Base-by-base conservation (phyloP, 92 coral and sea anemone species). In the Palythoa caribaeorum region DNA sequence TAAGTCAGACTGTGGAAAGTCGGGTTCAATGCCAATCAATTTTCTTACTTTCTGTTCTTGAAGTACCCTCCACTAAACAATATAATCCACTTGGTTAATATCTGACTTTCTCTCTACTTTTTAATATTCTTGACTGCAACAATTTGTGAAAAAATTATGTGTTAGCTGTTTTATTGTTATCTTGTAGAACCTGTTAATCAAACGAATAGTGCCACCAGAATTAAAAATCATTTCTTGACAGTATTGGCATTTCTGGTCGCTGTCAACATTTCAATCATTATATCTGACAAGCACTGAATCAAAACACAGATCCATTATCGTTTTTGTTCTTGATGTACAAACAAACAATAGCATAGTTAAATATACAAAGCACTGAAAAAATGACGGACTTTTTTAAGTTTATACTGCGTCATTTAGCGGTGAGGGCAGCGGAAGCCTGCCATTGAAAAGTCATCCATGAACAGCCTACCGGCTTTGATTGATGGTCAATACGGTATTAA, bases 391-490 rank as follows among this genome's bases (percentile, higher is more conserved):
- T 20, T 68, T 70, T 38, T 21, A 35, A 20, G 37, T 70, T 36
- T 54, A 1, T 8, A 48, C 0, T 77, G 68, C 83, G 83, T 77
- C 83, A 53, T 17, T 48, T 66, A 40, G 86, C 60, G 57, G 76
- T 37, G 75, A 68, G 40, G 17, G 44, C 21, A 14, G 11, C 74
- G 86, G 76, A 81, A 63, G 44, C 28, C 11, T 17, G 59, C 44
- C 38, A 16, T 10, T 80, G n/a, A 47, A 19, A 40, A 70, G 6
- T 65, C 59, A 47, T 44, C 28, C 59, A 48, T 47, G n/a, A 52
- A 65, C 73, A 38, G 19, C 53, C 76, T 81, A 66, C 86, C 86
- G 86, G 86, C 76, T 44, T 81, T 81, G 86, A 81, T 81, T 81
- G 74, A 65, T 66, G 21, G 73, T 17, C 15, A 69, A 81, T 66